phyloP scores from a whole-genome alignment of 2,113 vertebrate species.

The Scomber scombrus region DNA sequence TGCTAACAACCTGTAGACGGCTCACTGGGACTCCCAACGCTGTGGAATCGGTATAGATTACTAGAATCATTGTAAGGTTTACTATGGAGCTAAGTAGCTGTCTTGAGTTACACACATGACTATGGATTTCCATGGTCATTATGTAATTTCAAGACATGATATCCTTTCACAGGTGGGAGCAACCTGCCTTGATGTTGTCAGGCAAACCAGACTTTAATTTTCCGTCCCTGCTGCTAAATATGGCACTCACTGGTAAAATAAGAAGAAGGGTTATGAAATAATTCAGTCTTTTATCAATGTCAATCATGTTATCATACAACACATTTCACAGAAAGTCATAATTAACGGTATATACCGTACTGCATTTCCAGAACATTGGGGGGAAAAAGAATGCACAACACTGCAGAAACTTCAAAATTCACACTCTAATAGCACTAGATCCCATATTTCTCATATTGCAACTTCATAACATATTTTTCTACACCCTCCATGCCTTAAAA shows the following conservation, averaged over 20 bases:
- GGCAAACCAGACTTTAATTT: too few species aligned
- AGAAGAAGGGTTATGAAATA: neutral
- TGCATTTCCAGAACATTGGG: neutral
- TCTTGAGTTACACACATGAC: neutral
- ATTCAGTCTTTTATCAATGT: neutral
- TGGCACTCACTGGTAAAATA: too few species aligned
- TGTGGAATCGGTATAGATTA: slow-evolving; percentile 24
- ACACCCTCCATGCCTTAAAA: neutral
- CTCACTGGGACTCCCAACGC: slow-evolving; percentile 6
- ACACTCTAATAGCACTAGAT: slow-evolving; percentile 5
- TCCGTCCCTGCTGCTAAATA: too few species aligned
- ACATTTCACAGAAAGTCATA: too few species aligned
- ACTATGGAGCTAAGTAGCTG: slow-evolving; percentile 21
- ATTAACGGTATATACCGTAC: neutral
- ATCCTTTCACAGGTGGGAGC: neutral
- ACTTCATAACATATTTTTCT: neutral
- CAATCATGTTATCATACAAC: too few species aligned
- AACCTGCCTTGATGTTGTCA: too few species aligned
- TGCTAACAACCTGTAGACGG: slow-evolving; percentile 51
- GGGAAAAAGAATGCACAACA: neutral
- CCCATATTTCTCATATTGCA: slow-evolving; percentile 16
- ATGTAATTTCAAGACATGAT: slow-evolving; percentile 9
- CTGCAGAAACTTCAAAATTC: neutral
- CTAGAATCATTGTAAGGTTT: slow-evolving; percentile 18
- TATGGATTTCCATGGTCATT: slow-evolving; percentile 7